Evolutionary conservation across 2,888 invertebrate species (phyloP).

Genomic region (Spilarctia lutea): DNA sequence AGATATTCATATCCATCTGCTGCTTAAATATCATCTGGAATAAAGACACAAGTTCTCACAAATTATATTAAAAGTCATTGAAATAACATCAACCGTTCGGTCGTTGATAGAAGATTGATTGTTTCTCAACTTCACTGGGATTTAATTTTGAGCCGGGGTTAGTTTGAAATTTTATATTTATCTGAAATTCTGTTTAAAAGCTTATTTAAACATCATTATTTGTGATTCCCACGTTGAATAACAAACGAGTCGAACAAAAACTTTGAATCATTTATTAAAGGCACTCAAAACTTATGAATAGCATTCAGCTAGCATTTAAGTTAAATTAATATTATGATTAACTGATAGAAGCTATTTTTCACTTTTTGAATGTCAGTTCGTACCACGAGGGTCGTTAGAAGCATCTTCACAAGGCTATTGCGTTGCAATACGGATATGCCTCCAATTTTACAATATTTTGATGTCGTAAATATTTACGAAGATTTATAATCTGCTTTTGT

Average conservation of each 20-base stretch:
- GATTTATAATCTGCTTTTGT: background rate
- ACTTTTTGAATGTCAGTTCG: background rate
- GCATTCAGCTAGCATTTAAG: background rate
- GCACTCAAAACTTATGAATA: background rate
- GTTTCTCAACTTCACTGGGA: no score
- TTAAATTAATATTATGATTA: slow-evolving; percentile 15
- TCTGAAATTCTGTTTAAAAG: no score
- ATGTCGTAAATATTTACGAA: background rate
- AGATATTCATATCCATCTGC: no score
- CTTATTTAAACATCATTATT: background rate
- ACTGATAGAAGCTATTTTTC: slow-evolving; percentile 18
- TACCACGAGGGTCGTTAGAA: slow-evolving; percentile 12
- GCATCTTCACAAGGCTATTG: slow-evolving; percentile 9
- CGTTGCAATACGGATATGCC: slow-evolving; percentile 2
- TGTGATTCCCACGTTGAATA: background rate
- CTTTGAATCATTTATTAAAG: no score
- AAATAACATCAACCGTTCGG: no score
- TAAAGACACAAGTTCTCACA: no score
- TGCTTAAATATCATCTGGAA: no score
- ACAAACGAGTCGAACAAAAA: no score
- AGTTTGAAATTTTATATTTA: no score
- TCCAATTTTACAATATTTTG: slow-evolving; percentile 2
- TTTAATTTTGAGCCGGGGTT: no score
- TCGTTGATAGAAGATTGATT: no score
- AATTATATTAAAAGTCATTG: no score